Percentiles rank a stretch among this genome's conserved stretches.
Conservation (phyloP, 2,888 invertebrate genomes). For the Tipula unca region DNA sequence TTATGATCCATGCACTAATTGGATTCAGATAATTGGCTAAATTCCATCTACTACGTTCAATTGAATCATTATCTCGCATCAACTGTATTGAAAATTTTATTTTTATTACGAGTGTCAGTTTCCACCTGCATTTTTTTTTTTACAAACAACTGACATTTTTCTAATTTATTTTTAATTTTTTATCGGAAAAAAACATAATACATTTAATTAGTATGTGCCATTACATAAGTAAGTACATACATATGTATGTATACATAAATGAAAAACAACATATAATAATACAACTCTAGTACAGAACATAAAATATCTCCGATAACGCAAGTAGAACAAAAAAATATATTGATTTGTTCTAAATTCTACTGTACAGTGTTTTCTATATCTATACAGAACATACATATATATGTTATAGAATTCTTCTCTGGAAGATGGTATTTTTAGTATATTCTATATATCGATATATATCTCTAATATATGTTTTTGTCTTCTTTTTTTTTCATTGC, state of each 20-base stretch:
- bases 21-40: too few relatives aligned
- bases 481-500: constrained; percentile 30
- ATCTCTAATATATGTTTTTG: neutral
- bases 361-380: neutral
- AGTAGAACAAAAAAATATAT: neutral
- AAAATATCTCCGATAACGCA: neutral
- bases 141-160: too few relatives aligned
- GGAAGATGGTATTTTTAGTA: neutral
- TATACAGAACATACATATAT: neutral
- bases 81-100: too few relatives aligned
- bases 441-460: neutral
- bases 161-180: neutral
- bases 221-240: neutral
- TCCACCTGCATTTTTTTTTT: too few relatives aligned
- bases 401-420: neutral
- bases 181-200: neutral
- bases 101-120: too few relatives aligned
- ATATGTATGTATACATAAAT: neutral
- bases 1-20: too few relatives aligned
- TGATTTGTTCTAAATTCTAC: constrained; percentile 2
- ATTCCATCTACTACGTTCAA: too few relatives aligned
- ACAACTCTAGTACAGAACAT: neutral
- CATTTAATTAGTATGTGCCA: neutral
- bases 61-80: too few relatives aligned
- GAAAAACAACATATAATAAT: neutral